Percentiles rank a stretch among this genome's conserved stretches.
phyloP scores from a whole-genome alignment of 1,140 invertebrate species.

The Pachyrhynchus sulphureomaculatus region DNA sequence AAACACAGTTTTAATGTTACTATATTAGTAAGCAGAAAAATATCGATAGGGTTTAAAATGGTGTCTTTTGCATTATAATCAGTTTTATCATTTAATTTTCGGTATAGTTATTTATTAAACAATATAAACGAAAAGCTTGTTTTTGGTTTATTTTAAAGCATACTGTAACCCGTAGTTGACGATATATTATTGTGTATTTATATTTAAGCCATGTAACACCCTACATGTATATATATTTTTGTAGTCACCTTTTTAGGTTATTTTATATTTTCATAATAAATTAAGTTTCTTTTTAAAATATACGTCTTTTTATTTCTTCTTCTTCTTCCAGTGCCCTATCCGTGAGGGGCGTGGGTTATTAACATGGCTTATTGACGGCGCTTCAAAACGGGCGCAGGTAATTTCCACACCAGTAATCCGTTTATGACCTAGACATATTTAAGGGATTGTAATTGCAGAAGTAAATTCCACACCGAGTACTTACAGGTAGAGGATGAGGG shows the following conservation, averaged over 20 bases:
- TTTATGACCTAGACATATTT: no score
- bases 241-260: slow-evolving; percentile 37
- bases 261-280: slow-evolving; percentile 41
- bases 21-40: slow-evolving; percentile 13
- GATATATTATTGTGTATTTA: slow-evolving; percentile 10
- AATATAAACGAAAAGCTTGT: slow-evolving; percentile 3
- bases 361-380: no score
- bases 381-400: no score
- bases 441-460: no score
- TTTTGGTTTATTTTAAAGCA: not conserved
- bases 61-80: slow-evolving; percentile 5
- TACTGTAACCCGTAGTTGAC: slow-evolving; percentile 1
- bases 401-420: no score
- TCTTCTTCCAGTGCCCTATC: no score
- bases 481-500: no score
- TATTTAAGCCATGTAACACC: slow-evolving; percentile 14
- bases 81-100: not conserved
- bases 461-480: no score
- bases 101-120: slow-evolving; percentile 3
- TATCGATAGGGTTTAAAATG: slow-evolving; percentile 1
- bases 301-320: not conserved
- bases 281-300: slow-evolving; percentile 33
- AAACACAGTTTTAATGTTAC: slow-evolving; percentile 8
- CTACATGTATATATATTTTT: slow-evolving; percentile 35
- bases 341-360: no score